Percentiles rank a stretch among this genome's conserved stretches.
Conservation (phyloP, 2,888 invertebrate species). For the Stenurella melanura region DNA sequence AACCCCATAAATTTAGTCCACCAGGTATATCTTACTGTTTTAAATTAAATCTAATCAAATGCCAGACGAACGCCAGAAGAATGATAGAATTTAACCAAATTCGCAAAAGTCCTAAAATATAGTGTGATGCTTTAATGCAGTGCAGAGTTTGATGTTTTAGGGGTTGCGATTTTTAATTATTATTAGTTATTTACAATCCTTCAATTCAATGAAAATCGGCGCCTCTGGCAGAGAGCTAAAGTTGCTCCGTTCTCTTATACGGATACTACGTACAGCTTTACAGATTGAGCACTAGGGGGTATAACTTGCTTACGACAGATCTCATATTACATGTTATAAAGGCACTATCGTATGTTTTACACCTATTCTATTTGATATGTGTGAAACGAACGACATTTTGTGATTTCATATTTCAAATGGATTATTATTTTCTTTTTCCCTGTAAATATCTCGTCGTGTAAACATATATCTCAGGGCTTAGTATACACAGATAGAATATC, state of each 20-base stretch:
- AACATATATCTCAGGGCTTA: neutral
- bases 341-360: conserved; percentile 55
- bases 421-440: conserved; percentile 13
- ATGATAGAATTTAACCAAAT: too few species aligned
- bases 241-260: conserved; percentile 25
- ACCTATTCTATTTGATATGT: conserved; percentile 56
- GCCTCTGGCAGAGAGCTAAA: conserved; percentile 7
- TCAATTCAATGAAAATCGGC: neutral
- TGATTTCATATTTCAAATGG: conserved; percentile 28
- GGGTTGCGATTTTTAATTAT: too few species aligned
- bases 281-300: conserved; percentile 52
- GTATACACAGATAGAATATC: neutral
- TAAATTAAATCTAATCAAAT: too few species aligned
- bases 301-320: conserved; percentile 60
- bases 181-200: too few species aligned
- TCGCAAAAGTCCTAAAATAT: too few species aligned
- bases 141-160: too few species aligned
- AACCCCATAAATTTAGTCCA: too few species aligned
- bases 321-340: conserved; percentile 62
- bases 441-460: neutral
- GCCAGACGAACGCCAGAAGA: too few species aligned
- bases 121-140: too few species aligned
- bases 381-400: conserved; percentile 38
- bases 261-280: conserved; percentile 24
- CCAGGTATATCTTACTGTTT: too few species aligned